Conservation (phyloP, 2,797 vertebrate species). For the Neopelma chrysocephalum region DNA sequence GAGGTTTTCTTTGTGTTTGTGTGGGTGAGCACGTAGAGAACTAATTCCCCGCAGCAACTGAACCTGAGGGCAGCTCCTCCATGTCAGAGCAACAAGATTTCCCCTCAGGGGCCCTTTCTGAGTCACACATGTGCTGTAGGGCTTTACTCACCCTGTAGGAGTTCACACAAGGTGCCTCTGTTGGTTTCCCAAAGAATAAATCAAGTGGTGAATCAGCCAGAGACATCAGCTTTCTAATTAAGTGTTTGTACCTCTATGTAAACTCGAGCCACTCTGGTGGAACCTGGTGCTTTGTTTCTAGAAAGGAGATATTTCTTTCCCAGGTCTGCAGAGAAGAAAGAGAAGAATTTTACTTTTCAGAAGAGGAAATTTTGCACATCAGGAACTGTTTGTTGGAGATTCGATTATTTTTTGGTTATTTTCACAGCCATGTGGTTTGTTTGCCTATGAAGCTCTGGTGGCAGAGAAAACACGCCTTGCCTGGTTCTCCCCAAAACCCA, state of each 20-base stretch:
- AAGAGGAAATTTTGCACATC: neutral
- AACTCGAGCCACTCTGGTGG: neutral
- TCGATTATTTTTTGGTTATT: neutral
- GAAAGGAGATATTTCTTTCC: neutral
- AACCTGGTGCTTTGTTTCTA: neutral
- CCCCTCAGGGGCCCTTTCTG: neutral
- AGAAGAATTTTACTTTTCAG: neutral
- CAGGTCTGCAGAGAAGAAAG: neutral
- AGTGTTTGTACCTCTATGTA: neutral
- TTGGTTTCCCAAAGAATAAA: conserved; percentile 3
- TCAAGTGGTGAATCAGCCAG: conserved; percentile 20
- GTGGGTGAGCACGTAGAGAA: conserved; percentile 14
- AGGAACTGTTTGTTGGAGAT: neutral
- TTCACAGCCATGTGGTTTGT: neutral
- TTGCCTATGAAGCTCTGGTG: neutral
- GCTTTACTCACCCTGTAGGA: neutral
- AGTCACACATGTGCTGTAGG: neutral
- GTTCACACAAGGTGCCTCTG: neutral
- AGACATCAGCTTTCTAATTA: conserved; percentile 38
- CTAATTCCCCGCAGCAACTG: conserved; percentile 5
- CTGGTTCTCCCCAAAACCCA: neutral
- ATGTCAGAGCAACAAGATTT: conserved; percentile 4
- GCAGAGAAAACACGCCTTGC: fast-evolving
- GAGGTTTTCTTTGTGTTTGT: neutral
- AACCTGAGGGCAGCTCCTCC: conserved; percentile 18